Evolutionary conservation across 2,113 vertebrate genomes (phyloP).

Genomic region (Macheiramphus alcinus): DNA sequence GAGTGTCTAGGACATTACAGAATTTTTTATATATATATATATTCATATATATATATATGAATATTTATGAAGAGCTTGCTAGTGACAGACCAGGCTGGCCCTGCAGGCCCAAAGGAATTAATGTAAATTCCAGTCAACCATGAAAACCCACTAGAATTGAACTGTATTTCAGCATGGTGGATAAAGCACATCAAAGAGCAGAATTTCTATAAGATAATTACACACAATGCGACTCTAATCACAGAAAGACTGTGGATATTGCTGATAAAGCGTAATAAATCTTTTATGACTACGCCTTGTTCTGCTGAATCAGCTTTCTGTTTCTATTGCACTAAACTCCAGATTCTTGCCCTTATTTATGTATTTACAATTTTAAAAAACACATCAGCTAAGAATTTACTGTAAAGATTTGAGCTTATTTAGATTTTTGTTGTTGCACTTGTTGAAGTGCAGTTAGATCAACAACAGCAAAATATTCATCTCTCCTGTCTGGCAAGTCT

Average conservation of each 20-base stretch:
- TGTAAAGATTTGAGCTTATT: background rate
- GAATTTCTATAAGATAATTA: conserved; percentile 71
- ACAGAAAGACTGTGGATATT: conserved; percentile 69
- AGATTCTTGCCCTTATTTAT: background rate
- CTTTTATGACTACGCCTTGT: background rate
- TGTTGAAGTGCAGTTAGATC: background rate
- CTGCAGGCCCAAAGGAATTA: conserved; percentile 50
- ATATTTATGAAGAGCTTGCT: conserved; percentile 66
- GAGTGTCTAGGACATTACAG: background rate
- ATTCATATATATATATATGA: background rate
- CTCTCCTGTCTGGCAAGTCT: background rate
- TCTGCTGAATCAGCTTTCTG: conserved; percentile 62
- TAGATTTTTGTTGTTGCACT: background rate
- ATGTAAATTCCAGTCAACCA: conserved; percentile 55
- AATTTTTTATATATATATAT: background rate
- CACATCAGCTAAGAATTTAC: background rate
- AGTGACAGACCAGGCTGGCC: conserved; percentile 38
- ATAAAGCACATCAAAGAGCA: conserved; percentile 69
- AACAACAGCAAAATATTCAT: background rate
- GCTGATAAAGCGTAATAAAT: conserved; percentile 71
- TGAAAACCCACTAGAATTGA: conserved; percentile 57
- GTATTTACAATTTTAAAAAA: background rate
- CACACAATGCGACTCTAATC: conserved; percentile 69
- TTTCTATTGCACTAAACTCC: background rate
- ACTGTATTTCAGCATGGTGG: conserved; percentile 66